phyloP scores from a whole-genome alignment of 2,797 vertebrate genomes.

The Epinephelus awoara region DNA sequence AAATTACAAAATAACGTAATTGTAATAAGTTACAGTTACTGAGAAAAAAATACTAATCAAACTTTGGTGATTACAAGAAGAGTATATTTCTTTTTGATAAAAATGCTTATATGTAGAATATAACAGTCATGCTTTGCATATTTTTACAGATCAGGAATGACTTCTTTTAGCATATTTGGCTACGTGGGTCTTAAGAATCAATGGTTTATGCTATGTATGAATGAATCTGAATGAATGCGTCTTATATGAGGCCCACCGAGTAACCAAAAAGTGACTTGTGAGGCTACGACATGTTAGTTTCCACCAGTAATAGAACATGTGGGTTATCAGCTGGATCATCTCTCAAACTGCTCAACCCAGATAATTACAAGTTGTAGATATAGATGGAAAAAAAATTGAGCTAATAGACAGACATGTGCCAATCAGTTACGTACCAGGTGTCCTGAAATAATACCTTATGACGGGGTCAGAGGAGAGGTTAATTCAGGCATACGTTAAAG shows the following conservation, averaged over 20 bases:
- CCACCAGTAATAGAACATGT: slow-evolving; percentile 6
- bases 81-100: too few species aligned
- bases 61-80: too few species aligned
- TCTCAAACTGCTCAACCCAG: slow-evolving; percentile 17
- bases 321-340: slow-evolving; percentile 35
- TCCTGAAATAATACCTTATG: slow-evolving; percentile 31
- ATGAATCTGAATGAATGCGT: neutral
- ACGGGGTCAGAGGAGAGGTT: slow-evolving; percentile 51
- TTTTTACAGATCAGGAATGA: too few species aligned
- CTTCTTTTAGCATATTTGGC: too few species aligned
- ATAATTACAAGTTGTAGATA: slow-evolving; percentile 21
- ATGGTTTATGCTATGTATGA: neutral
- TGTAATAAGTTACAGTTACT: too few species aligned
- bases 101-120: too few species aligned
- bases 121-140: too few species aligned
- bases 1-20: too few species aligned
- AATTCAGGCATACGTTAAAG: slow-evolving; percentile 48
- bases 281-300: neutral
- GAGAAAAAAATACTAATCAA: too few species aligned
- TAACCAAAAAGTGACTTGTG: neutral
- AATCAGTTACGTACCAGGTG: slow-evolving; percentile 22
- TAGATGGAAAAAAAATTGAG: slow-evolving; percentile 9
- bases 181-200: neutral
- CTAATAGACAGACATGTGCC: neutral
- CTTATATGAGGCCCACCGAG: neutral